Evolutionary conservation across 2,888 invertebrate species (phyloP).

Genomic region (Eretmocerus hayati): DNA sequence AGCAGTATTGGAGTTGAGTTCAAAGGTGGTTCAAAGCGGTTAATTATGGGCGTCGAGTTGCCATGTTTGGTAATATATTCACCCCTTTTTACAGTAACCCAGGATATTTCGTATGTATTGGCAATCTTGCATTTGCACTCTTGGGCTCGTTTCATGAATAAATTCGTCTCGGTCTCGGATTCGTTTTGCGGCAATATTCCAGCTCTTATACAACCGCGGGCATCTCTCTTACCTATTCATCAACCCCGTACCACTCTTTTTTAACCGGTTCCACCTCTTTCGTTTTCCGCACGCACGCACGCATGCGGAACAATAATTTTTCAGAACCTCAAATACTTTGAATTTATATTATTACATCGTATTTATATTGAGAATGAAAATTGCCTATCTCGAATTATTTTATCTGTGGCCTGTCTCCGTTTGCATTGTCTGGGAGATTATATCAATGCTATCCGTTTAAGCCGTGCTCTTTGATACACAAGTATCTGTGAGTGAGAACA

Average conservation of each 20-base stretch:
- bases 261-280: background rate
- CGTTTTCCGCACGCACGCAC: background rate
- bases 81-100: slow-evolving; percentile 47
- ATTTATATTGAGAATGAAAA: no score
- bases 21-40: slow-evolving; percentile 43
- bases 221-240: background rate
- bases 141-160: slow-evolving; percentile 38
- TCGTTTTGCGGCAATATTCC: slow-evolving; percentile 34
- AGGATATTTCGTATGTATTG: slow-evolving; percentile 48
- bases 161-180: slow-evolving; percentile 43
- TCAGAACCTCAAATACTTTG: no score
- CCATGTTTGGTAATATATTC: slow-evolving; percentile 43
- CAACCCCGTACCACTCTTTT: background rate
- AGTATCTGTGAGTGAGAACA: no score
- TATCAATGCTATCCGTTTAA: no score
- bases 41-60: slow-evolving; percentile 36
- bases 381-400: no score
- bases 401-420: no score
- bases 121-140: slow-evolving; percentile 47
- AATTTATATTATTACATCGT: no score
- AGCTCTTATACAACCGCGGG: slow-evolving; percentile 7
- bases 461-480: no score
- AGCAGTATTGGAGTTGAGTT: slow-evolving; percentile 34
- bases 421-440: no score
- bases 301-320: no score